Conservation (phyloP, 2,888 invertebrate species). For the Polyommatus icarus region DNA sequence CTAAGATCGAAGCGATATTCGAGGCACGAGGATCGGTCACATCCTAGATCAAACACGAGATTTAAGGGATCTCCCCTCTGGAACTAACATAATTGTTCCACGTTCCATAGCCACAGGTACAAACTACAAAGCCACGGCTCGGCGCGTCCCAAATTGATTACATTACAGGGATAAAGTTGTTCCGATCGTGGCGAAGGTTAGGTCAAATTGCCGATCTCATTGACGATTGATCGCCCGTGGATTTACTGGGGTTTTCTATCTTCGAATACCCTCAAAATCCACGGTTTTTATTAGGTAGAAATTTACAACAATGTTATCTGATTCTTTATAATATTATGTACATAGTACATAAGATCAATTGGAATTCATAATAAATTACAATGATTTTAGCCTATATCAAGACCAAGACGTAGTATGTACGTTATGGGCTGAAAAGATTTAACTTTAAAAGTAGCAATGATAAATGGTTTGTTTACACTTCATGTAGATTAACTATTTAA, state of each 20-base stretch:
- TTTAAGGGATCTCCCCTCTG: neutral
- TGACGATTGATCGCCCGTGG: neutral
- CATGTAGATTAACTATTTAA: neutral
- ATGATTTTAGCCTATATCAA: too few relatives aligned
- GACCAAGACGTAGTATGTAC: too few relatives aligned
- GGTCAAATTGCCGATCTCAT: neutral
- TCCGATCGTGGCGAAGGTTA: conserved; percentile 6
- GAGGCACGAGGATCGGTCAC: neutral
- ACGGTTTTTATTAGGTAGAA: neutral
- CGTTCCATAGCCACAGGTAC: neutral
- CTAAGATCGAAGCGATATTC: too few relatives aligned
- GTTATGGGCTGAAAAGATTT: too few relatives aligned
- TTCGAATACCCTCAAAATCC: neutral
- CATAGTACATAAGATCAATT: too few relatives aligned
- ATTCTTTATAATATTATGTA: too few relatives aligned
- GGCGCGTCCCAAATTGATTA: conserved; percentile 14
- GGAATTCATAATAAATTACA: too few relatives aligned
- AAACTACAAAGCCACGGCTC: conserved; percentile 8
- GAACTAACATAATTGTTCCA: conserved; percentile 23
- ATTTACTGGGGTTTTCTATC: neutral
- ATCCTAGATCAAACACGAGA: conserved; percentile 6
- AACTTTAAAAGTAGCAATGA: too few relatives aligned
- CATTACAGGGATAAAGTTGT: conserved; percentile 23
- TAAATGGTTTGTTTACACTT: neutral
- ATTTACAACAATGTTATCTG: too few relatives aligned